Percentiles rank a stretch among this genome's conserved stretches.
These are phyloP conservation scores for Brachypteracias leptosomus DNA, from an alignment of 2,113 vertebrate genomes.

Conservation along the genomic window DNA sequence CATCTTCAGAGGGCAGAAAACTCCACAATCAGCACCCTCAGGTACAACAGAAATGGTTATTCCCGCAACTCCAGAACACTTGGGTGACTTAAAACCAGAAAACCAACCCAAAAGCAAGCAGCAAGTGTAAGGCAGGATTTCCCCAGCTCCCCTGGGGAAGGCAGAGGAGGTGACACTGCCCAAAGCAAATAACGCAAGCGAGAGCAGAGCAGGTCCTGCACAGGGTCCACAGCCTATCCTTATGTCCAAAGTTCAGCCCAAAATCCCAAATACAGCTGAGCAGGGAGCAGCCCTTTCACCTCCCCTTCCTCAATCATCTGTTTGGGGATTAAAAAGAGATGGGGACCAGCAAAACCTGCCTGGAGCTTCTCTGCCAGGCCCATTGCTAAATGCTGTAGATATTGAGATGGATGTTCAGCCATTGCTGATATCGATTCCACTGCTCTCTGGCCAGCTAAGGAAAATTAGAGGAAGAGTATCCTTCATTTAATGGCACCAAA, in stretches of 20 bases:
- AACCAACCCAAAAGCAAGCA: background rate
- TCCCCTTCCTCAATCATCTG: background rate
- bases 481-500: background rate
- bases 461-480: background rate
- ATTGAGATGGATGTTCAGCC: background rate
- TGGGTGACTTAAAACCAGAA: background rate
- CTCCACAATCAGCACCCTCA: accelerated
- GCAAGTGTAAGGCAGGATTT: accelerated
- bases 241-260: accelerated
- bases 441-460: background rate
- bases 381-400: background rate
- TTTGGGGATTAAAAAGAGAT: background rate
- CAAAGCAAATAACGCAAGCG: background rate
- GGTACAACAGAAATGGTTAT: background rate
- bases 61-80: background rate
- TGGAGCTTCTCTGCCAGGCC: background rate
- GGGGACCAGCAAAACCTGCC: background rate
- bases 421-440: background rate
- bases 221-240: background rate
- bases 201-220: background rate
- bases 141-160: background rate
- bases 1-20: background rate
- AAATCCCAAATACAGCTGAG: background rate
- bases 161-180: background rate
- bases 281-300: background rate